These are phyloP conservation scores for Galagoides demidoff DNA, from an alignment of 2,797 vertebrate genomes.

Conservation along the genomic window DNA sequence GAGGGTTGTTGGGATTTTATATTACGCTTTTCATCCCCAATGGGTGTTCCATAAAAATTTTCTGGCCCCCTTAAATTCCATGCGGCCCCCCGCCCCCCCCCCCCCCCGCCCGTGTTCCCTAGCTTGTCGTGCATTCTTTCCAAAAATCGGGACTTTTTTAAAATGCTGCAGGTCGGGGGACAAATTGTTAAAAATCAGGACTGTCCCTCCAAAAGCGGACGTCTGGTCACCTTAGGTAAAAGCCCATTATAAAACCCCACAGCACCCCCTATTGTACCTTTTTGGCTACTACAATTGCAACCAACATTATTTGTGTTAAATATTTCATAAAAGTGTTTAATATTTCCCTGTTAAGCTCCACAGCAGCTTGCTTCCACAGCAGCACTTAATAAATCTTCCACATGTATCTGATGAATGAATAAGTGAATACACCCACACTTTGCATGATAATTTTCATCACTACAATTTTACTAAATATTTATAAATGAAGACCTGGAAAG, in stretches of 20 bases:
- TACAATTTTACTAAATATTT: neutral
- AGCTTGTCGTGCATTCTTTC: no score
- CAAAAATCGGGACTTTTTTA: no score
- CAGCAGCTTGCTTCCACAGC: neutral
- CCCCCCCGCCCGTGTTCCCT: no score
- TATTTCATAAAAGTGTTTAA: neutral
- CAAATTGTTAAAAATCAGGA: no score
- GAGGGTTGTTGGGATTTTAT: no score
- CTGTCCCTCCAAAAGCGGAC: no score
- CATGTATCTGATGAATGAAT: neutral
- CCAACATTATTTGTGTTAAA: neutral
- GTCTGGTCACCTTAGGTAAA: neutral
- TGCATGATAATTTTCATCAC: neutral
- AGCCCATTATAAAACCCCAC: neutral
- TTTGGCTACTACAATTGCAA: neutral
- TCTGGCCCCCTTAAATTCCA: no score
- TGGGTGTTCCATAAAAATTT: no score
- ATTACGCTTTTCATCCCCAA: no score
- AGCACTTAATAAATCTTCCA: neutral
- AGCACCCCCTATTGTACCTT: neutral
- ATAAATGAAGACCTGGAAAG: neutral
- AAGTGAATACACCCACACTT: neutral
- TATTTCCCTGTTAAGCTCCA: neutral
- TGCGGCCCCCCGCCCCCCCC: no score
- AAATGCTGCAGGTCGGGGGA: no score